phyloP scores from a whole-genome alignment of 2,888 invertebrate species.

The Dimorphilus gyrociliatus region DNA sequence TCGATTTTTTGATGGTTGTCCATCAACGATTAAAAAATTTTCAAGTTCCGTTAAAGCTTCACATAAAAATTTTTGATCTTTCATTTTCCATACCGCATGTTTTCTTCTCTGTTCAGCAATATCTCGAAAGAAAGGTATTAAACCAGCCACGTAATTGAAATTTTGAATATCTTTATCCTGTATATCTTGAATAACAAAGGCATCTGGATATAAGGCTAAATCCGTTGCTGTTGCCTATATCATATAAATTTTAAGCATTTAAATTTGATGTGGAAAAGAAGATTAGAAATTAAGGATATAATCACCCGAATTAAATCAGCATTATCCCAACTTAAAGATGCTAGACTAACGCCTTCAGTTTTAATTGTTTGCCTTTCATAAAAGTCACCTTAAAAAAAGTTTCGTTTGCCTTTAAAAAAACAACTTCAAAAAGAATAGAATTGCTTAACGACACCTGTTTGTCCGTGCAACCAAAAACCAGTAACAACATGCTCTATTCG shows the following conservation, averaged over 20 bases:
- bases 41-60: conserved; percentile 1
- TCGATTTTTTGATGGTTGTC: neutral
- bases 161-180: conserved; percentile 18
- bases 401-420: no score
- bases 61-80: neutral
- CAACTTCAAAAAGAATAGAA: no score
- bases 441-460: no score
- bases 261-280: no score
- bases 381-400: no score
- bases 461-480: conserved; percentile 11
- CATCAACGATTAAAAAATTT: conserved; percentile 2
- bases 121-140: conserved; percentile 1
- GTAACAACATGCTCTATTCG: conserved; percentile 12
- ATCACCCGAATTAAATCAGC: conserved; percentile 2
- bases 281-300: no score
- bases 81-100: no score
- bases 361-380: neutral
- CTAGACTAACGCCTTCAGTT: neutral
- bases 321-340: conserved; percentile 1
- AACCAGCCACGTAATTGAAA: conserved; percentile 24
- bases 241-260: neutral
- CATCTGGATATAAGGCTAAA: conserved; percentile 10
- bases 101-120: no score
- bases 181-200: conserved; percentile 27
- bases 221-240: conserved; percentile 5